Evolutionary conservation across 2,888 invertebrate genomes (phyloP), one percentile per base, ranked within the genome.

Genomic region (Neoascia interrupta): DNA sequence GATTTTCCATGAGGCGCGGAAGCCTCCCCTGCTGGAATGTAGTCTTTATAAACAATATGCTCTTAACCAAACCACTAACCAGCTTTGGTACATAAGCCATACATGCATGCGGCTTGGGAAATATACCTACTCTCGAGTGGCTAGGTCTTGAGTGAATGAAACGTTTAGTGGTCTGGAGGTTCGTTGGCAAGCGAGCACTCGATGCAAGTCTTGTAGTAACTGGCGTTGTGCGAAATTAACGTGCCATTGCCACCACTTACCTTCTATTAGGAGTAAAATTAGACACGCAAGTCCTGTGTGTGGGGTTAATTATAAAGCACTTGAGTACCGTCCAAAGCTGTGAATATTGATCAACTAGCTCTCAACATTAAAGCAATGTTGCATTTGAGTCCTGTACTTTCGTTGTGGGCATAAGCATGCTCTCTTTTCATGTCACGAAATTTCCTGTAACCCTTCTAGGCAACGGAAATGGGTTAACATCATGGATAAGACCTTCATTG

Each of bases 261-360:
- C n/a, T n/a, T n/a, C n/a, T n/a, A n/a, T n/a, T n/a, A n/a, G n/a
- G n/a, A n/a, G n/a, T n/a, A n/a, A n/a, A n/a, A n/a, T n/a, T n/a
- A n/a, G n/a, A n/a, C n/a, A n/a, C n/a, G n/a, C n/a, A n/a, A n/a
- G n/a, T n/a, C n/a, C n/a, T n/a, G n/a, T n/a, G n/a, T n/a, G n/a
- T n/a, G n/a, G n/a, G n/a, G n/a, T n/a, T 43, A 64, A 63, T 69
- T 34, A 51, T 63, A 69, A 69, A 37, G 31, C 68, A 47, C 68
- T 53, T 60, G 37, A 54, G 47, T 10, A n/a, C 26, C n/a, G n/a
- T 15, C 39, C 28, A 28, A 41, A 49, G 34, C 36, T 43, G 56
- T 28, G 37, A 1, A 15, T 68, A 79, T 61, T 73, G 73, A 79
- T 79, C 56, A 79, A 61, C 49, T 73, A 61, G 73, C 73, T 49